Evolutionary conservation across 2,888 invertebrate genomes (phyloP), one percentile per base, ranked within the genome.

Genomic region (Acanthosepion pharaonis): DNA sequence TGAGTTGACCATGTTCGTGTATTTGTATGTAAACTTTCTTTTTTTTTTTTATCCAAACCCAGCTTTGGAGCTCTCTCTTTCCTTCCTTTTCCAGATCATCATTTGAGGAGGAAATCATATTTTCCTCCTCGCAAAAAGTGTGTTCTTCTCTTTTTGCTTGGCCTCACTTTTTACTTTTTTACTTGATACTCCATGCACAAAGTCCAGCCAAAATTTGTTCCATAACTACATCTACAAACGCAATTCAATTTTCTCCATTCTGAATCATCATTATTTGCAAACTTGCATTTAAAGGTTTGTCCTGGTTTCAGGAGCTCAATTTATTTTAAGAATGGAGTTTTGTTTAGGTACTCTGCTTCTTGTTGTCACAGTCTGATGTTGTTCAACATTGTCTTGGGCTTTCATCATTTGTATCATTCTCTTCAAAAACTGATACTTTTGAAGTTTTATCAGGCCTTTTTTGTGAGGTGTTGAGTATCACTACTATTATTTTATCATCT

Each of bases 211-310:
- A 91, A 91, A 91, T n/a, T 91, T 91, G 48, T 91, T 18, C 91
- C 5, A 91, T 91, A 91, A 91, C 42, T 33, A 91, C 91, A 91
- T 33, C 23, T 0, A 91, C 5, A 33, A 91, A 91, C n/a, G 8
- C 91, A 1, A 91, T 91, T 91, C 91, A 91, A n/a, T 91, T 42
- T 91, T 91, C n/a, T 91, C 91, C 91, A 91, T 91, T 91, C 33
- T 42, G 18, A 20, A n/a, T 91, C 91, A 5, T 28, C n/a, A 20
- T n/a, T 2, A 91, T 91, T 15, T n/a, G 20, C 91, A 91, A 42
- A 42, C 20, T 91, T 91, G 8, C 91, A 42, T 91, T 91, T 0
- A 92, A 92, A 42, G 42, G 20, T 42, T 25, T 33, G 91, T 92
- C 0, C 42, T 42, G 91, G 48, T 42, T 92, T 42, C 42, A 42